Base-by-base conservation (phyloP, 1,140 invertebrate species). In the Nomia melanderi region DNA sequence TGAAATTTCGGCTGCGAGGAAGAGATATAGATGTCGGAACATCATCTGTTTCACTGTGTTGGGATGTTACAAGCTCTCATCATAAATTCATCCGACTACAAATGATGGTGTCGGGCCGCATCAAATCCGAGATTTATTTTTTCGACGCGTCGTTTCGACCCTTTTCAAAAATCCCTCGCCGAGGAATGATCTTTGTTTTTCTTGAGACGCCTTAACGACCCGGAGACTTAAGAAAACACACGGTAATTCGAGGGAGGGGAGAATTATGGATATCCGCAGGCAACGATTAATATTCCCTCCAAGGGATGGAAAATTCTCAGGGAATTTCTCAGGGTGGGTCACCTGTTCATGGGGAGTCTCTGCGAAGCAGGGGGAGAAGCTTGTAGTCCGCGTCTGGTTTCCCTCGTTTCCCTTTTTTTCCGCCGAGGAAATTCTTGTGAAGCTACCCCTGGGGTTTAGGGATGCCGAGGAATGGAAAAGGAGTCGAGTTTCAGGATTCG, bases 211-310 rank as follows among this genome's bases (percentile, higher is more conserved):
- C 5, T 31, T 54, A 64, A 73, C 71, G 60, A 73, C 12, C 20
- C 11, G 0, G 23, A 23, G n/a, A 1, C n/a, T 60, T 73, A 31
- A 29, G 71, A 56, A 74, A 74, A 74, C 27, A 65, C 31, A n/a
- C 5, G 5, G 12, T n/a, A n/a, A 27, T 4, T 14, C 25, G 33
- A 39, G 17, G 14, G 25, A 33, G 23, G 5, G 8, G 47, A 50
- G 20, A 74, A 74, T 74, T 41, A 56, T 56, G 71, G 41, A 65
- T 65, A 12, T n/a, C 41, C 31, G 17, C 41, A 6, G 47, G 17
- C 41, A 41, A 39, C 29, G 62, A 74, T 74, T 65, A 74, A 65
- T 41, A 65, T 53, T 25, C 14, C 12, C 41, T 17, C 41, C 41
- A 8, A 8, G 33, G 17, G 9, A 9, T 17, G 33, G 2, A 31